phyloP scores from a whole-genome alignment of 2,888 invertebrate species.

The Aphidius colemani region DNA sequence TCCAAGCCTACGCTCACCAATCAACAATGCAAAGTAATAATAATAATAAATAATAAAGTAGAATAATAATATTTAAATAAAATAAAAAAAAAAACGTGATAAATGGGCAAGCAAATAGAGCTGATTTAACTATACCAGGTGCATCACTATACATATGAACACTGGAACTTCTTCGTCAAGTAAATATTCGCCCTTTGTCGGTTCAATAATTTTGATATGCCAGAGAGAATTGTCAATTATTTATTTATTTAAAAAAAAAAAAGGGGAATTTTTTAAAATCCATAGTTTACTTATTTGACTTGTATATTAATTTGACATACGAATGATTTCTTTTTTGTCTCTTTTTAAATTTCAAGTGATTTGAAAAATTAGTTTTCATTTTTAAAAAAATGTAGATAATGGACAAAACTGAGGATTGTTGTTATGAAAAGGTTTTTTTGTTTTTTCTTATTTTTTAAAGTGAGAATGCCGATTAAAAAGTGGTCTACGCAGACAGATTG shows the following conservation, averaged over 20 bases:
- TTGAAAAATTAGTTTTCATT: conserved; percentile 1
- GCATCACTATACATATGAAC: conserved; percentile 1
- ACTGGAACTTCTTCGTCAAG: conserved; percentile 12
- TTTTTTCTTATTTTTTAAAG: not conserved
- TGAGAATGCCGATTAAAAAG: conserved; percentile 37
- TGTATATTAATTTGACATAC: conserved; percentile 17
- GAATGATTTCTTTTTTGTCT: not conserved
- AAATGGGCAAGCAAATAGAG: conserved; percentile 56
- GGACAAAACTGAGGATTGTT: too few relatives aligned
- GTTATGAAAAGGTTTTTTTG: not conserved
- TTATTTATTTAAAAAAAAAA: not conserved
- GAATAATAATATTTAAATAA: too few relatives aligned
- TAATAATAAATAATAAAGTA: too few relatives aligned
- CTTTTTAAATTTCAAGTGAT: not conserved
- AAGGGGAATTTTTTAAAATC: not conserved
- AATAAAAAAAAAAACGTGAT: conserved; percentile 52
- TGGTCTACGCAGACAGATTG: conserved; percentile 51
- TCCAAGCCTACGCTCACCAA: conserved; percentile 28
- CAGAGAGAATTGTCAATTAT: conserved; percentile 16
- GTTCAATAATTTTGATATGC: conserved; percentile 5
- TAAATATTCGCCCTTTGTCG: conserved; percentile 20
- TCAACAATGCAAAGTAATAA: conserved; percentile 59
- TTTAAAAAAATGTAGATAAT: not conserved
- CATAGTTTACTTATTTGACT: conserved; percentile 7
- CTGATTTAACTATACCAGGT: conserved; percentile 26